These are phyloP conservation scores for Nothoprocta perdicaria DNA, from an alignment of 2,113 vertebrate genomes.

Conservation along the genomic window DNA sequence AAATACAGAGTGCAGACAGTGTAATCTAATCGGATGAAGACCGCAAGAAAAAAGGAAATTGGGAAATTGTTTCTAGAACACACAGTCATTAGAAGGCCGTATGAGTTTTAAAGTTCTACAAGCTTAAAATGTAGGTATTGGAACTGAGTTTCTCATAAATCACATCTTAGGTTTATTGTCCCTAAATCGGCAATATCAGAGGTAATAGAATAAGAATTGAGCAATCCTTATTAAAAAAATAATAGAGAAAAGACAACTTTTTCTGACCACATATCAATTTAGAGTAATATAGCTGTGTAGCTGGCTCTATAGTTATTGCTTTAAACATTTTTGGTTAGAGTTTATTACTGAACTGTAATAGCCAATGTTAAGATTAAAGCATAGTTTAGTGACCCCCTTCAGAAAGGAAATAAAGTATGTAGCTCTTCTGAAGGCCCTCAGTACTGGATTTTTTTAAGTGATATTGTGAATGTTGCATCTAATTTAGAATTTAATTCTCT, in stretches of 20 bases:
- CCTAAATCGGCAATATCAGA: neutral
- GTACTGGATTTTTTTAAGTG: neutral
- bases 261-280: neutral
- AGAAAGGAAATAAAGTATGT: neutral
- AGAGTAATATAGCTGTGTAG: neutral
- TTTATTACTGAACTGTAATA: neutral
- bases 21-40: neutral
- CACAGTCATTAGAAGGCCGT: neutral
- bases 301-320: neutral
- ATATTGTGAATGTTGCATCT: neutral
- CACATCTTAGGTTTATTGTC: no score
- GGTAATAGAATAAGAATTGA: no score
- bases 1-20: neutral
- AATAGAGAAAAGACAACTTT: neutral
- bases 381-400: neutral
- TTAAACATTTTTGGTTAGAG: no score
- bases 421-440: neutral
- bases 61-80: neutral
- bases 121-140: neutral
- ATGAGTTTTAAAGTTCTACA: neutral
- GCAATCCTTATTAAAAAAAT: no score
- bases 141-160: neutral
- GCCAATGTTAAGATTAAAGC: neutral
- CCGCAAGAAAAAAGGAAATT: neutral
- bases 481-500: neutral